Evolutionary conservation across 2,797 vertebrate species (phyloP), one percentile per base, ranked within the genome.

Genomic region (Oreonectes daqikongensis): DNA sequence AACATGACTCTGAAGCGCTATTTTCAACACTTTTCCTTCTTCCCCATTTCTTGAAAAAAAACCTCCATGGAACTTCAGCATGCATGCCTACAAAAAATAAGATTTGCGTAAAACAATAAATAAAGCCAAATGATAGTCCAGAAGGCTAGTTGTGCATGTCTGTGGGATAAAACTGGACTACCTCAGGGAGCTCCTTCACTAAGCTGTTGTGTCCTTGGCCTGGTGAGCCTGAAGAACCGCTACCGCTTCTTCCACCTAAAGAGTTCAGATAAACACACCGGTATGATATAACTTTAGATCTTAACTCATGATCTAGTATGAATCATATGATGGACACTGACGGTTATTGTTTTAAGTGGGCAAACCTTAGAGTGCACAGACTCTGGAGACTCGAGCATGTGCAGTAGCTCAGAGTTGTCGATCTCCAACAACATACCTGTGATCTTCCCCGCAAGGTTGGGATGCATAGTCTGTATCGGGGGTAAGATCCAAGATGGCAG

Each of bases 351-450:
- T 42, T 20, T 26, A 1, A 52, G 1, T 15, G 7, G 17, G 60
- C 79, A 46, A 89, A 94, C 98, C 95, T 99, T 99, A 26, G 94
- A 89, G 17, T 84, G 93, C 77, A 98, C 93, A 17, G 95, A 97
- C 83, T 97, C 95, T 0, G 95, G 95, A 1, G 95, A 95, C 84
- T 98, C 96, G 69, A 99, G 90, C 93, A 99, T 95, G 83, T 96
- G 95, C 82, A 99, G 91, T 82, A 99, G 91, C 88, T 99, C 98
- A 0, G 96, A 96, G 87, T 97, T 99, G 89, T 99, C 96, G 0
- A 98, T 97, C 89, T 99, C 97, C 83, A 99, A 90, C 88, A 99
- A 91, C 98, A 99, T 99, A 69, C 98, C 96, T 0, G 97, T 99
- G 87, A 99, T 98, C 90, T 99, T 99, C 60, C 96, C 95, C 0